Evolutionary conservation across 2,888 invertebrate species (phyloP).

Genomic region (Sesia bembeciformis): DNA sequence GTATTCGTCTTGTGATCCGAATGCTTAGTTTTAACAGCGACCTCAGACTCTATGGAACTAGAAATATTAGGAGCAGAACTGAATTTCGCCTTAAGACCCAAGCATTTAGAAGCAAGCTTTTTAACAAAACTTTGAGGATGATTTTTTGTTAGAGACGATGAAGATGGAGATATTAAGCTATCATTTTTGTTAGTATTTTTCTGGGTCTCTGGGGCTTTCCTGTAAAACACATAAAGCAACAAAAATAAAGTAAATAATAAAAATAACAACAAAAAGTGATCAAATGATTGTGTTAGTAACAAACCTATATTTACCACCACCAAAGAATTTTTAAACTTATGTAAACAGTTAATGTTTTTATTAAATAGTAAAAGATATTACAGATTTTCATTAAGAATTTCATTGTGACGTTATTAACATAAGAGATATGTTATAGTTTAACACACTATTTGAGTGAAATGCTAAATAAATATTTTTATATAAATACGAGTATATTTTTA

Average conservation of each 20-base stretch:
- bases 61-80: constrained; percentile 69
- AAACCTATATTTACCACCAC: constrained; percentile 22
- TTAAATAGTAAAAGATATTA: too few species aligned
- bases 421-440: too few species aligned
- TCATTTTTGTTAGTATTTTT: constrained; percentile 60
- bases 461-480: too few species aligned
- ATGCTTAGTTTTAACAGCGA: constrained; percentile 43
- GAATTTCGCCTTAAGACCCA: constrained; percentile 66
- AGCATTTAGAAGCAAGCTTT: constrained; percentile 71
- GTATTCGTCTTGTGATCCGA: constrained; percentile 44
- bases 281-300: constrained; percentile 15
- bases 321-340: constrained; percentile 3
- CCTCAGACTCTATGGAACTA: constrained; percentile 49
- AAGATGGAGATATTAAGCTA: constrained; percentile 57
- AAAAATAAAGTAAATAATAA: constrained; percentile 25
- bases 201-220: constrained; percentile 67
- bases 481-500: background rate
- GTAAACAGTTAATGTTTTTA: too few species aligned
- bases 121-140: constrained; percentile 65
- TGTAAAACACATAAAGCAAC: constrained; percentile 69
- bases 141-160: constrained; percentile 60
- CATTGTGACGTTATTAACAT: too few species aligned
- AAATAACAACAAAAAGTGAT: constrained; percentile 17
- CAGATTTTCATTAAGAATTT: too few species aligned
- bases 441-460: too few species aligned